phyloP scores from a whole-genome alignment of 2,113 vertebrate species.

The Cavia porcellus region DNA sequence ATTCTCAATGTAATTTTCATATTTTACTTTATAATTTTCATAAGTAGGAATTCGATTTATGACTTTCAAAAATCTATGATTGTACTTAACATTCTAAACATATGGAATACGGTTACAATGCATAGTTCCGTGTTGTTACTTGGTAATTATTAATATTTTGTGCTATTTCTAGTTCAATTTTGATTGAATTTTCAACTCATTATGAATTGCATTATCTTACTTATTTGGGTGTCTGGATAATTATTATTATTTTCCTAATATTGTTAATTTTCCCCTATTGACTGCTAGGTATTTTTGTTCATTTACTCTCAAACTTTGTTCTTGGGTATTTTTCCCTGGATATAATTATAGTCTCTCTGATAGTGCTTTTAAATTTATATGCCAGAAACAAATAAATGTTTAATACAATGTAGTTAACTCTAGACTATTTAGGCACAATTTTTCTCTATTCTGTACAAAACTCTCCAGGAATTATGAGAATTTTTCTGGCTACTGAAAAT shows the following conservation, averaged over 20 bases:
- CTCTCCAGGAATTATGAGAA: neutral
- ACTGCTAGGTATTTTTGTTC: neutral
- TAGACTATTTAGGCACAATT: rapidly evolving
- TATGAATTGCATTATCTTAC: neutral
- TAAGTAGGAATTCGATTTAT: neutral
- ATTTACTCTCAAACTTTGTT: neutral
- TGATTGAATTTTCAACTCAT: neutral
- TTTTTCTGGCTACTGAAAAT: neutral
- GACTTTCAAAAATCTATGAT: neutral
- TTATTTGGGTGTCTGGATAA: neutral
- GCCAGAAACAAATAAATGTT: neutral
- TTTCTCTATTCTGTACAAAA: neutral
- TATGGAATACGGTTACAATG: neutral
- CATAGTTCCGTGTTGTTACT: neutral
- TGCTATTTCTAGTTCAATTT: neutral
- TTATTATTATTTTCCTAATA: neutral
- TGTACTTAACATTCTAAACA: neutral
- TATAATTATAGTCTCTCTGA: neutral
- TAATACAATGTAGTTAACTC: neutral
- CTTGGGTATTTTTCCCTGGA: neutral
- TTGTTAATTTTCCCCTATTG: neutral
- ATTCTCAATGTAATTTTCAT: neutral
- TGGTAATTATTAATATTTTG: neutral
- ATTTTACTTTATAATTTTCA: neutral
- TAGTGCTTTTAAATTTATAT: neutral